Base-by-base conservation (phyloP, 2,888 invertebrate species). In the Scaptomyza reducta region DNA sequence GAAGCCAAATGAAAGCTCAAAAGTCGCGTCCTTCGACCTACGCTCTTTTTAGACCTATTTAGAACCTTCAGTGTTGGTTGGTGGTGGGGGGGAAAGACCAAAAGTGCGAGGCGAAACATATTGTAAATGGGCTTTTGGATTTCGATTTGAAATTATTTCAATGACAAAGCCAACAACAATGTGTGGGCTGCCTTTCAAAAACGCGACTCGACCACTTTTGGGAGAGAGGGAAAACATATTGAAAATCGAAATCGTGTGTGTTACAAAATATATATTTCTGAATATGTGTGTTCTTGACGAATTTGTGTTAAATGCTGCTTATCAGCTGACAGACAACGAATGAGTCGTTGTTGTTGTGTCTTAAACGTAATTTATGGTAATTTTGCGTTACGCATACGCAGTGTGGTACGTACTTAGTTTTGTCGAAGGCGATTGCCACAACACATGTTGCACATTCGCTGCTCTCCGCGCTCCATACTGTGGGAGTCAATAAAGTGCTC, bases 381-480 rank as follows among this genome's bases (percentile, higher is more conserved):
- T 87, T 40, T 87, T 85, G 65, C 69, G 85, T 87, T 84, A 82
- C 84, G 82, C 87, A 82, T 82, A 82, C 82, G 82, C 82, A 85
- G 79, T 77, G 87, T 81, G 74, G 69, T 57, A 69, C 77, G 63
- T 41, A 62, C 62, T 50, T 68, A 73, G 70, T 53, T 50, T 61
- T 44, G 40, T 35, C 68, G 38, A 16, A n/a, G 41, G 49, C 45
- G 56, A 57, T 49, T 46, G 54, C 40, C 51, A 40, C 56, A 56
- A 73, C 73, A 72, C 62, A 61, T 72, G 57, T 75, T 72, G 73
- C 73, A 67, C 74, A 77, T 59, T 59, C 53, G 25, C 50, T n/a
- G 35, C 50, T 50, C 22, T 14, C 22, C n/a, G 35, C n/a, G 35
- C 35, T 50, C 50, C 13, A 22, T 50, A 58, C 81, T 80, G 87